Base-by-base conservation (phyloP, 2,113 vertebrate species). In the Festucalex cinctus region DNA sequence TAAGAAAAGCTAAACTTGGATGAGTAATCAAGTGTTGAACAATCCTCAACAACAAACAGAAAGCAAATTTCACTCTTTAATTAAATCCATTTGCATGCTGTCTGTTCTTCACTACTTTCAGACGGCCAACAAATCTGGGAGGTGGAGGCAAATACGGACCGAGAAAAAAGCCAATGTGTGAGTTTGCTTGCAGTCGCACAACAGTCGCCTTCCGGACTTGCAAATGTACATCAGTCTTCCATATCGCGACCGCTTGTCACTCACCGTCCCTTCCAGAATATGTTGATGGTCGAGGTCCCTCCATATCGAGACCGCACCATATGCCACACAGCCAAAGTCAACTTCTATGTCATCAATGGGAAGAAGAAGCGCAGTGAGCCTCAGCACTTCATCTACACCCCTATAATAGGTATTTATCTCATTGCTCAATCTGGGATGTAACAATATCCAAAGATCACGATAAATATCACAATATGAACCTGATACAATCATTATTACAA, bases 101-200 rank as follows among this genome's bases (percentile, higher is more conserved):
- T 7, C 7, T 36, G 37, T 60, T 39, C 16, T 60, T 3, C 6
- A 71, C 39, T 80, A 5, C 37, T 93, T 92, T 67, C 79, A 99
- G 97, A 96, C 85, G 97, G 95, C 10, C 91, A 94, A 78, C 94
- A 99, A 65, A 93, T 98, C 80, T 99, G 97, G 96, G 96, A 98
- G 81, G 92, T 93, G 76, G 96, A 98, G 49, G 96, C 97, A 3
- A 94, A 92, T 0, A 95, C 98, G 81, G 95, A 98, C 88, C 93
- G 95, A 86, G 94, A 96, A 75, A 99, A 99, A 87, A 97, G 95
- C 85, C 95, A 96, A 79, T 81, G 94, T 72, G 97, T 98, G 87
- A 95, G 96, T 93, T 75, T 39, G 46, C 7, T 56, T 53, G 1
- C 10, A 54, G 24, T 41, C 14, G 26, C 51, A 13, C 22, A 54